phyloP scores from a whole-genome alignment of 2,113 vertebrate species.

The Uropsilus gracilis region DNA sequence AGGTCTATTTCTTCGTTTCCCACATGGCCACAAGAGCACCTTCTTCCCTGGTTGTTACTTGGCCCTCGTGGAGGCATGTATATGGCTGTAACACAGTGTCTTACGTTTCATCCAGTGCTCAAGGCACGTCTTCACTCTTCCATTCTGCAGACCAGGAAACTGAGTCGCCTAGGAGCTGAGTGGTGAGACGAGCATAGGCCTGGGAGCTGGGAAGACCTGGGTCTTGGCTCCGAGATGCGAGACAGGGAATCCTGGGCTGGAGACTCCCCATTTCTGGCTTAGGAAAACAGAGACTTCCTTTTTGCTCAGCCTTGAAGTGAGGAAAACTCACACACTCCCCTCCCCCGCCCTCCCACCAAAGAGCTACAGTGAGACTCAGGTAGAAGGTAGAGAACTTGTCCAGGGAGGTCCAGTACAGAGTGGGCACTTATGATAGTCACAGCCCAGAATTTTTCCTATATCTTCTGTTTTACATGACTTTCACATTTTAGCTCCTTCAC shows the following conservation, averaged over 20 bases:
- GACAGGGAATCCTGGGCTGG: background rate
- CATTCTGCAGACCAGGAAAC: background rate
- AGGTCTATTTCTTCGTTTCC: background rate
- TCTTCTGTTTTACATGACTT: background rate
- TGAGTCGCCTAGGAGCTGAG: background rate
- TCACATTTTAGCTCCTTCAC: background rate
- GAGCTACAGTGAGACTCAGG: background rate
- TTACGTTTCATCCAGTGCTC: background rate
- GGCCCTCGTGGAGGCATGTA: background rate
- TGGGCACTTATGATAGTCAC: background rate
- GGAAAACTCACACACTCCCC: background rate
- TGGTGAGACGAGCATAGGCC: background rate
- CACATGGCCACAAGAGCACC: background rate
- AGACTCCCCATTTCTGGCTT: background rate
- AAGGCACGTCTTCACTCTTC: background rate
- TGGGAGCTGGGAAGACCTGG: background rate
- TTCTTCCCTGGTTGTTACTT: background rate
- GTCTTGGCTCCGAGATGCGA: background rate
- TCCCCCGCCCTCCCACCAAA: too few species aligned
- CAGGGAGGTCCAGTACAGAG: rapidly evolving
- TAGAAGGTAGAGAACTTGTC: background rate
- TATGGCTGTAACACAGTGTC: background rate
- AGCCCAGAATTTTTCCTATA: too few species aligned
- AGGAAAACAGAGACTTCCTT: too few species aligned
- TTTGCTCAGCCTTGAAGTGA: background rate